Percentiles rank a stretch among this genome's conserved stretches.
phyloP scores from a whole-genome alignment of 37 sponge, comb jelly and placozoan species.

The Eunapius fragilis region DNA sequence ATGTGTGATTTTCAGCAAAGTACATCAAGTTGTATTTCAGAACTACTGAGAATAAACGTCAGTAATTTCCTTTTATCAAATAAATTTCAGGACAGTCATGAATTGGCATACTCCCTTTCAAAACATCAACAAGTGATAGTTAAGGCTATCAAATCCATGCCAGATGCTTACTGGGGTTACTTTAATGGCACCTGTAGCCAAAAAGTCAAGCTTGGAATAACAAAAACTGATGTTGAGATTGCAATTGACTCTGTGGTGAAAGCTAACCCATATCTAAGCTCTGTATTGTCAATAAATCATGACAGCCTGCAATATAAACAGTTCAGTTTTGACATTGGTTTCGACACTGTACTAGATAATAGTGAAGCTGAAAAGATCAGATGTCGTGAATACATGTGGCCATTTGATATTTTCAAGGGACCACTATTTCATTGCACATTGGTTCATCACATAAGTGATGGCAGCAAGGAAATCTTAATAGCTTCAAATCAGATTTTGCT shows the following conservation, averaged over 20 bases:
- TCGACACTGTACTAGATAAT: not conserved
- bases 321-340: not conserved
- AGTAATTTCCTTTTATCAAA: too few relatives aligned
- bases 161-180: not conserved
- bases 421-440: conserved; percentile 3
- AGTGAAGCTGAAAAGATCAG: not conserved
- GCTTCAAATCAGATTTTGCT: not conserved
- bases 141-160: not conserved
- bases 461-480: not conserved
- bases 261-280: not conserved
- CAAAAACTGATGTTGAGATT: not conserved
- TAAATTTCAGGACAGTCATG: not conserved
- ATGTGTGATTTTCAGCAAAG: not conserved
- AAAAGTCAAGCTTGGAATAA: not conserved
- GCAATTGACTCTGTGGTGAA: not conserved
- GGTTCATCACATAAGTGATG: not conserved
- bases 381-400: not conserved
- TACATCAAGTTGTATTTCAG: too few relatives aligned
- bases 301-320: not conserved
- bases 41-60: too few relatives aligned
- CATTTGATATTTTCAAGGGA: not conserved
- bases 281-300: too few relatives aligned
- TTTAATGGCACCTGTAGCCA: not conserved
- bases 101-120: not conserved
- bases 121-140: not conserved